Evolutionary conservation across 2,797 vertebrate genomes (phyloP).

Genomic region (Florisuga fusca): DNA sequence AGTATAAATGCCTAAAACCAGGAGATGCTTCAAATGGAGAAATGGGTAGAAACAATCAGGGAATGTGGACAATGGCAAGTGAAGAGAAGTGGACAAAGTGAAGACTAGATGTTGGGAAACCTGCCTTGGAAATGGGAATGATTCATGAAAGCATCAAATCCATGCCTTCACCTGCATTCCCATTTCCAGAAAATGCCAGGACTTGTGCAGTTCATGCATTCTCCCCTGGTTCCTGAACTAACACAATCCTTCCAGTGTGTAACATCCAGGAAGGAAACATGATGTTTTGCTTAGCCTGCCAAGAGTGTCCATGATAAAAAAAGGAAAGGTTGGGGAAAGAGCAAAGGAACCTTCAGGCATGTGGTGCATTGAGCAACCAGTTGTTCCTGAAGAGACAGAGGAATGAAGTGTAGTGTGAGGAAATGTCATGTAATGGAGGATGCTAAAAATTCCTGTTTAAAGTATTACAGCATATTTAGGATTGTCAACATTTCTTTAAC

Average conservation of each 20-base stretch:
- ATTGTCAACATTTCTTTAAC: neutral
- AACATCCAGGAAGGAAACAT: neutral
- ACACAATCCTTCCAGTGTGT: rapidly evolving
- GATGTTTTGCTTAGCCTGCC: neutral
- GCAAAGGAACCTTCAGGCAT: neutral
- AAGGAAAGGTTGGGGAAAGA: neutral
- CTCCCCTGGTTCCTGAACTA: neutral
- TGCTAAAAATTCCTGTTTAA: neutral
- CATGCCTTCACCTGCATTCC: neutral
- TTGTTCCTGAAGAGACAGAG: neutral
- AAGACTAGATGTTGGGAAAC: neutral
- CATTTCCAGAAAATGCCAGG: neutral
- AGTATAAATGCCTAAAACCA: neutral
- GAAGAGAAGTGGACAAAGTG: rapidly evolving
- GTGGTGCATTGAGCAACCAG: neutral
- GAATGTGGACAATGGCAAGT: rapidly evolving
- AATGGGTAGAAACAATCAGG: neutral
- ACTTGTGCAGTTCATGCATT: neutral
- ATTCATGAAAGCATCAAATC: neutral
- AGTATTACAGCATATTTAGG: neutral
- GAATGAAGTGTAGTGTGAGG: neutral
- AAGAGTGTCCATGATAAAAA: neutral
- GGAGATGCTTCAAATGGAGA: neutral
- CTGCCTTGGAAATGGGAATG: neutral
- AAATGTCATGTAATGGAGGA: rapidly evolving